Evolutionary conservation across 2,888 invertebrate genomes (phyloP), one percentile per base, ranked within the genome.

Genomic region (Leucophenga montana): DNA sequence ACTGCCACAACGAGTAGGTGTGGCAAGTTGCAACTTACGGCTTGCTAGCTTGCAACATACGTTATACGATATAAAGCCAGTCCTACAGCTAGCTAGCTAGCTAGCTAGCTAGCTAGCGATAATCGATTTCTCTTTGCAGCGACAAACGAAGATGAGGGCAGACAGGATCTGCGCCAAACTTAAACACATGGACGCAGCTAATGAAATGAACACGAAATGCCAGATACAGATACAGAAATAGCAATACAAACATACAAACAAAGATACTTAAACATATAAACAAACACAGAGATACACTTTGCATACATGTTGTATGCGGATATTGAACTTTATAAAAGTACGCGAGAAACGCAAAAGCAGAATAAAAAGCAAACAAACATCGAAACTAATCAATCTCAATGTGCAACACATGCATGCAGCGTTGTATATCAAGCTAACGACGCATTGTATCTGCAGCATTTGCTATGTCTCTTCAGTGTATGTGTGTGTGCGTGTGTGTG

Each of bases 151-250:
- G 18, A 18, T 22, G 54, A 31, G 6, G 8, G 20, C 8, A 57
- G 57, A 54, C 57, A 57, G 57, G 57, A 57, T 57, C 57, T 57
- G 33, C 57, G 57, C 57, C 57, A 57, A 57, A 57, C 57, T 57
- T 57, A 31, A n/a, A 27, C 57, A 57, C 57, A 57, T 57, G 57
- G 33, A 16, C 6, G 14, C 16, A 18, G 13, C 18, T 50, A 50
- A 50, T 50, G 50, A 50, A 50, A 50, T 50, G 50, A 50, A 50
- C n/a, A 50, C 50, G 18, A 50, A 50, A 50, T 50, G 18, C 39
- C 4, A 39, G 11, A 39, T 11, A 39, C 39, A 39, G 9, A 39
- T 39, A 39, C 39, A 39, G 11, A 8, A 39, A 39, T 11, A 39
- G 11, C 39, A 50, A 50, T 13, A 50, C 16, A 50, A 48, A 57